Evolutionary conservation across 1,140 invertebrate genomes (phyloP).

Genomic region (Adoxophyes honmai): DNA sequence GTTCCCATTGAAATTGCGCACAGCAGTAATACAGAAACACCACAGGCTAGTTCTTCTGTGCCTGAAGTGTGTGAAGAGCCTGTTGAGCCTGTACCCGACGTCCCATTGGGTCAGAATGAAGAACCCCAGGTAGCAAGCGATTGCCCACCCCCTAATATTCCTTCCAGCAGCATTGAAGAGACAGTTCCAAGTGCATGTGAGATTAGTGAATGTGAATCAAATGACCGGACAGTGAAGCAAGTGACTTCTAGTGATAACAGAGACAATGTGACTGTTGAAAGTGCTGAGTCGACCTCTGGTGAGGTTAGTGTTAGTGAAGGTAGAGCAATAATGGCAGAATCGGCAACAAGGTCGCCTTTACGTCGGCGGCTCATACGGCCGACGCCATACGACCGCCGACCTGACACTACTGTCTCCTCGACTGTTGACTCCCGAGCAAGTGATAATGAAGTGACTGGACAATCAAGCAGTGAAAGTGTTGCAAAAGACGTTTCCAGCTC

Average conservation of each 20-base stretch:
- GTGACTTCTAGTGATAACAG: slow-evolving; percentile 63
- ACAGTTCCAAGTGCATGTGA: slow-evolving; percentile 40
- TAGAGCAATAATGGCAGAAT: slow-evolving; percentile 33
- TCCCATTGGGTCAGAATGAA: slow-evolving; percentile 29
- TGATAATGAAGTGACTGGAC: slow-evolving; percentile 40
- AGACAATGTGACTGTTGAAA: slow-evolving; percentile 65
- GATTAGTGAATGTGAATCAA: slow-evolving; percentile 42
- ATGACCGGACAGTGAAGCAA: slow-evolving; percentile 64
- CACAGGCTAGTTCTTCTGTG: slow-evolving; percentile 34
- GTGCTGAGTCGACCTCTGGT: slow-evolving; percentile 67
- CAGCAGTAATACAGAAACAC: slow-evolving; percentile 27
- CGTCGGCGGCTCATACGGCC: slow-evolving; percentile 53
- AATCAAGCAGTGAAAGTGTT: slow-evolving; percentile 46
- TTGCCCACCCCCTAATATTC: slow-evolving; percentile 47
- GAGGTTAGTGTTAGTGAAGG: slow-evolving; percentile 62
- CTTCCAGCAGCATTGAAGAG: slow-evolving; percentile 57
- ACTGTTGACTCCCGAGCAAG: slow-evolving; percentile 56
- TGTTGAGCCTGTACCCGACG: slow-evolving; percentile 23
- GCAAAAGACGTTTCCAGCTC: slow-evolving; percentile 71
- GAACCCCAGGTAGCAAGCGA: slow-evolving; percentile 30
- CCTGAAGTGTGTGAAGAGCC: slow-evolving; percentile 26
- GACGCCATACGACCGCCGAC: slow-evolving; percentile 48
- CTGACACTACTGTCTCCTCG: slow-evolving; percentile 68
- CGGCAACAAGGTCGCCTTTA: slow-evolving; percentile 47
- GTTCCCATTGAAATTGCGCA: slow-evolving; percentile 21